These are phyloP conservation scores for Julus scanicus DNA, from an alignment of 2,888 invertebrate species.

Conservation along the genomic window DNA sequence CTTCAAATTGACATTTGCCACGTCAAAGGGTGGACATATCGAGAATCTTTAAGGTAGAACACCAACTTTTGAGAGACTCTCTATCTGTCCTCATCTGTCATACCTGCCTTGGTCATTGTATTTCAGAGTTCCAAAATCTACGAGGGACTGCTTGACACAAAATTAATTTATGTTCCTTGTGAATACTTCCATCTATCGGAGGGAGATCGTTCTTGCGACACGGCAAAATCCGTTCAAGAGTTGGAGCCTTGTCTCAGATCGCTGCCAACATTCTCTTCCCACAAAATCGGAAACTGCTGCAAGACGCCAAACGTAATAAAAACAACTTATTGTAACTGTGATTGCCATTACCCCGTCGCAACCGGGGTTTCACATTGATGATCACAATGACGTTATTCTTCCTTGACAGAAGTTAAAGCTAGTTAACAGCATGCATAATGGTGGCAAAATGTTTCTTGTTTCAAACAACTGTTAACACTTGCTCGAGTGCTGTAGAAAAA, in stretches of 20 bases:
- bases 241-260: neutral
- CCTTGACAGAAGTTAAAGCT: slow-evolving; percentile 10
- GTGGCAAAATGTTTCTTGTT: neutral
- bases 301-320: slow-evolving; percentile 24
- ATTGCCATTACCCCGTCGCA: neutral
- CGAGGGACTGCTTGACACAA: too few species aligned
- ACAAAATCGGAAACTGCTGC: slow-evolving; percentile 16
- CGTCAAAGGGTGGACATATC: too few species aligned
- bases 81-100: too few species aligned
- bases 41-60: too few species aligned
- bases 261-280: neutral
- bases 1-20: too few species aligned
- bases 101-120: too few species aligned
- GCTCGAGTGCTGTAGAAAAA: slow-evolving; percentile 10
- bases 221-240: neutral
- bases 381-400: slow-evolving; percentile 4
- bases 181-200: too few species aligned
- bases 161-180: too few species aligned
- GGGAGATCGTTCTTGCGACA: too few species aligned
- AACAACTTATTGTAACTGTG: slow-evolving; percentile 32
- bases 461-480: neutral
- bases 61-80: too few species aligned
- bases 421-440: slow-evolving; percentile 33
- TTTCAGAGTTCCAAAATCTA: too few species aligned
- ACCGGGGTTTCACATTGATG: neutral